Evolutionary conservation across 1,140 invertebrate genomes (phyloP).

Genomic region (Atta texana): DNA sequence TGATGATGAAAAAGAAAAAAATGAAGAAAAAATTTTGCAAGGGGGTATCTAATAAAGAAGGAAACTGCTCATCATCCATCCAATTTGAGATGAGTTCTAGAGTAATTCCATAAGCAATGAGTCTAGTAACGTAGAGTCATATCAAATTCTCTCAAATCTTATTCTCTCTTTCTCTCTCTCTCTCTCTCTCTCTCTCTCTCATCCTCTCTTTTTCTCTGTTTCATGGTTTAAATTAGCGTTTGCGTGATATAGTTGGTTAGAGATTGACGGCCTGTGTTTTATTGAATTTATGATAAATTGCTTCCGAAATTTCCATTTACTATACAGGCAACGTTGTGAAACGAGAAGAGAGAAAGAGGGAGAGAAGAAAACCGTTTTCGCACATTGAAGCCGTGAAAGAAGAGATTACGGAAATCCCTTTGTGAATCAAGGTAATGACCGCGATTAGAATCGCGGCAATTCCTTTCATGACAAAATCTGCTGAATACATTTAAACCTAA

Average conservation of each 20-base stretch:
- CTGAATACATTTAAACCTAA: conserved; percentile 16
- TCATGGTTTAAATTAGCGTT: conserved; percentile 69
- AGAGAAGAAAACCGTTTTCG: conserved; percentile 24
- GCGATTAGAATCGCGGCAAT: conserved; percentile 58
- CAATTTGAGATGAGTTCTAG: conserved; percentile 48
- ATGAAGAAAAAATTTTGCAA: not conserved
- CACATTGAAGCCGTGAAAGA: conserved; percentile 15
- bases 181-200: not conserved
- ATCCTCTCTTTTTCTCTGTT: not conserved
- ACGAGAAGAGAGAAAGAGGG: not conserved
- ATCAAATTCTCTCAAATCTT: conserved; percentile 54
- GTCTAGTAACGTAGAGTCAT: conserved; percentile 22
- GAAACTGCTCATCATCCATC: not conserved
- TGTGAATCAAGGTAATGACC: conserved; percentile 61
- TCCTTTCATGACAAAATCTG: conserved; percentile 43
- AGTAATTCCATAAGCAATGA: conserved; percentile 34
- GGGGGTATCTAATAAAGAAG: not conserved
- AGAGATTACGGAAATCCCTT: conserved; percentile 43
- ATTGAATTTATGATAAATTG: conserved; percentile 76
- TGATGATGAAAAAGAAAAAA: not conserved
- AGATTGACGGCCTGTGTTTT: conserved; percentile 67
- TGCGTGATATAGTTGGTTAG: conserved; percentile 32
- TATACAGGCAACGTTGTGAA: not conserved
- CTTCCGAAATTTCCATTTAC: conserved; percentile 58
- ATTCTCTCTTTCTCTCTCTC: not conserved